phyloP scores from a whole-genome alignment of 2,888 invertebrate species.

The Cephus sareptanus region DNA sequence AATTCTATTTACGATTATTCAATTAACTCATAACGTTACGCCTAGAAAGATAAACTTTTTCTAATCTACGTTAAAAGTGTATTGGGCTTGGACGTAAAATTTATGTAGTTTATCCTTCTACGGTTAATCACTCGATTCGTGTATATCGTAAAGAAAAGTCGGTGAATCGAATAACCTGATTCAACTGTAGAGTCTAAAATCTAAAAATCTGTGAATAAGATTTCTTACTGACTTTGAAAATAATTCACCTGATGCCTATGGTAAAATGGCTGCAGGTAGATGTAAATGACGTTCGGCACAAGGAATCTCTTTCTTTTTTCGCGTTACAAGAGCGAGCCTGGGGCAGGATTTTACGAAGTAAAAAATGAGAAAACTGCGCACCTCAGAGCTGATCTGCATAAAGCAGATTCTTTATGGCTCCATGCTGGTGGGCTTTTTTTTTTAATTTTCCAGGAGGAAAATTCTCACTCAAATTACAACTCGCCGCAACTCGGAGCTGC shows the following conservation, averaged over 20 bases:
- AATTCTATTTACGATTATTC: too few species aligned
- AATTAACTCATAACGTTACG: too few species aligned
- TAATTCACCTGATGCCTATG: neutral
- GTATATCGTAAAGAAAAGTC: neutral
- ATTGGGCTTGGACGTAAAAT: too few species aligned
- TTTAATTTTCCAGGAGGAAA: conserved; percentile 15
- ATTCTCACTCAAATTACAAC: conserved; percentile 16
- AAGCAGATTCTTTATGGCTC: conserved; percentile 17
- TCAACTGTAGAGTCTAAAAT: neutral
- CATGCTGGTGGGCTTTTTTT: conserved; percentile 12
- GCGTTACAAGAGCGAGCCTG: neutral
- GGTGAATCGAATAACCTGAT: neutral
- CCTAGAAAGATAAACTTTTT: too few species aligned
- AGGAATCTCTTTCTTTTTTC: neutral
- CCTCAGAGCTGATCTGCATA: conserved; percentile 19
- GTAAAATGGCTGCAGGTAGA: neutral
- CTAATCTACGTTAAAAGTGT: too few species aligned
- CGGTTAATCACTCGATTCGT: neutral
- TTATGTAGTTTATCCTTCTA: too few species aligned
- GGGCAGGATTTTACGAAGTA: neutral
- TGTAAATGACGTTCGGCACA: neutral
- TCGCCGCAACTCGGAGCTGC: neutral
- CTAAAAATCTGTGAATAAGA: neutral
- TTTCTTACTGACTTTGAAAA: neutral
- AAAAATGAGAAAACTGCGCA: neutral